These are phyloP conservation scores for Leptinotarsa tumamoca DNA, from an alignment of 2,888 invertebrate species.

Conservation along the genomic window DNA sequence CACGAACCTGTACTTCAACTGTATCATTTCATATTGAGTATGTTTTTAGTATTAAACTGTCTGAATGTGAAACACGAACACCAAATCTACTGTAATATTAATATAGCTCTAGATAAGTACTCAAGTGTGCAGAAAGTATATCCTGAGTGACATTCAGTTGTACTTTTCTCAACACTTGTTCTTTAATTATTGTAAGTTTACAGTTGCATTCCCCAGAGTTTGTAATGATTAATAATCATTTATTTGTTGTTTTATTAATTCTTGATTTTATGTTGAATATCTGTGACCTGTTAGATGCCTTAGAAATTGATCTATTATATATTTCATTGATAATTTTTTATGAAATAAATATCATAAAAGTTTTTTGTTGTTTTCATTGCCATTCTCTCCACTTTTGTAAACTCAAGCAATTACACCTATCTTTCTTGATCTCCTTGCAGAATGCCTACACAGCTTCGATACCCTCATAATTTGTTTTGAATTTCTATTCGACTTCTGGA, in stretches of 20 bases:
- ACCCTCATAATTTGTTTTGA: too few species aligned
- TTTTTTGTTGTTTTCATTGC: background rate
- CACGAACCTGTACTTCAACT: conserved; percentile 16
- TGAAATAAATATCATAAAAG: conserved; percentile 47
- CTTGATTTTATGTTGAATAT: conserved; percentile 53
- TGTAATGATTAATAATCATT: conserved; percentile 48
- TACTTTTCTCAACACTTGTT: conserved; percentile 24
- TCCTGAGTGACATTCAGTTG: background rate
- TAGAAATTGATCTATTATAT: conserved; percentile 58
- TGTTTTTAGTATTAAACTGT: conserved; percentile 15
- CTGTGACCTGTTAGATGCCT: conserved; percentile 62
- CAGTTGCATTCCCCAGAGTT: conserved; percentile 49
- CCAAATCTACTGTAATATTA: conserved; percentile 48
- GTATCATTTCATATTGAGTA: conserved; percentile 20
- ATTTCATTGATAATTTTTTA: conserved; percentile 50
- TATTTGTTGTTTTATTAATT: conserved; percentile 47
- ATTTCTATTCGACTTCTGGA: too few species aligned
- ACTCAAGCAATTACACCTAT: too few species aligned
- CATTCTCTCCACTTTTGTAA: too few species aligned
- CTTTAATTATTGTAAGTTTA: conserved; percentile 31
- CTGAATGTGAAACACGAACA: conserved; percentile 39
- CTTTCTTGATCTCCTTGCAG: too few species aligned
- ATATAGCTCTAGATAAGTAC: conserved; percentile 33
- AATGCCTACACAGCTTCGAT: too few species aligned
- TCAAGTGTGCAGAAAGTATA: background rate